Percentiles rank a stretch among this genome's conserved stretches.
Evolutionary conservation across 2,113 vertebrate species (phyloP).

Genomic region (Larimichthys crocea): DNA sequence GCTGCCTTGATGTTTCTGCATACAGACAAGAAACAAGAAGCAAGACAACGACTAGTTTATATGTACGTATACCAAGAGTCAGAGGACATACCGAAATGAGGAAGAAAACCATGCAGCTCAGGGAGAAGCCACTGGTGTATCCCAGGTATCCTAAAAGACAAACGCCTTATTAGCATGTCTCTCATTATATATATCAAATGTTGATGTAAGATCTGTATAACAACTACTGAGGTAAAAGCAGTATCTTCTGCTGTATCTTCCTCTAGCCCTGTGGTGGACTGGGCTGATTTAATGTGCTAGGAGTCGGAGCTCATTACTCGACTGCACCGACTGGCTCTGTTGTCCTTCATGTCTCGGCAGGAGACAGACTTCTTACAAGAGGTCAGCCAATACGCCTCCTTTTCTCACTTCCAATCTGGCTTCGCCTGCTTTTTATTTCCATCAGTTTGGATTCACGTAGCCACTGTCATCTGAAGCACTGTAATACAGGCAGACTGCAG

Average conservation of each 20-base stretch:
- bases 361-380: constrained; percentile 31
- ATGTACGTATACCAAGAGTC: background rate
- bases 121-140: constrained; percentile 99
- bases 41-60: background rate
- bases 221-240: background rate
- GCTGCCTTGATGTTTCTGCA: constrained; percentile 12
- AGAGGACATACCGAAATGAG: constrained; percentile 91
- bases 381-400: constrained; percentile 38
- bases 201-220: background rate
- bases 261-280: background rate
- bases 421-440: constrained; percentile 11
- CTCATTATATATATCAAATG: background rate
- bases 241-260: background rate
- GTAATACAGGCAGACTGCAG: background rate
- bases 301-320: constrained; percentile 51
- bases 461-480: background rate
- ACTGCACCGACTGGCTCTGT: constrained; percentile 23
- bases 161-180: constrained; percentile 40
- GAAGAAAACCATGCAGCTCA: constrained; percentile 99
- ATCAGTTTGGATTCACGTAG: constrained; percentile 9
- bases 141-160: constrained; percentile 93
- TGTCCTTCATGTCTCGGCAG: constrained; percentile 47
- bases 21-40: constrained; percentile 22
- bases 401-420: constrained; percentile 37
- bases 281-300: constrained; percentile 24